Percentiles rank a stretch among this genome's conserved stretches.
phyloP scores from a whole-genome alignment of 1,140 invertebrate species.

The Aphelenchoides besseyi region DNA sequence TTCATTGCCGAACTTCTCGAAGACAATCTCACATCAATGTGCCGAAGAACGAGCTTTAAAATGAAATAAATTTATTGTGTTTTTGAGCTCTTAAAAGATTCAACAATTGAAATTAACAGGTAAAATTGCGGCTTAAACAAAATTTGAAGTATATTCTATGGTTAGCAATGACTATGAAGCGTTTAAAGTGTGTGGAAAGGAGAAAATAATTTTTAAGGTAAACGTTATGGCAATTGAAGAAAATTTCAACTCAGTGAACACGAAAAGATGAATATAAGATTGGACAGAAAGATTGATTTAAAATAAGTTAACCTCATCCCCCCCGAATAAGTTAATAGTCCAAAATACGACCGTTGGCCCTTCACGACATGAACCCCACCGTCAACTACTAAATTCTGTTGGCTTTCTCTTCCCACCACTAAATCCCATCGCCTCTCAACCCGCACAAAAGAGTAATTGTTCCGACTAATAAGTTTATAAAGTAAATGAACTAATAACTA shows the following conservation, averaged over 20 bases:
- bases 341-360: too few species aligned
- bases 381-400: too few species aligned
- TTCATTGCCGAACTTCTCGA: too few species aligned
- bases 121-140: background rate
- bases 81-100: background rate
- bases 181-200: background rate
- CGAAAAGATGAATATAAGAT: background rate
- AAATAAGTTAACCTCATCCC: background rate
- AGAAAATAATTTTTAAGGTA: background rate
- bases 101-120: background rate
- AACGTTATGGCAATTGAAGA: conserved; percentile 1
- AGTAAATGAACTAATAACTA: too few species aligned
- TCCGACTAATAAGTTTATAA: too few species aligned
- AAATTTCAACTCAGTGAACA: background rate
- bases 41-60: too few species aligned
- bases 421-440: too few species aligned
- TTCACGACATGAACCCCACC: too few species aligned
- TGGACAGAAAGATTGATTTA: background rate
- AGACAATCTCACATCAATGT: too few species aligned
- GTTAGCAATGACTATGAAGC: background rate
- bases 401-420: too few species aligned
- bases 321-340: too few species aligned
- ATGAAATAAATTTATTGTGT: background rate
- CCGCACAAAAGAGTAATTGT: too few species aligned
- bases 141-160: background rate